These are phyloP conservation scores for Brachypterus glaber DNA, from an alignment of 2,888 invertebrate species.

Conservation along the genomic window DNA sequence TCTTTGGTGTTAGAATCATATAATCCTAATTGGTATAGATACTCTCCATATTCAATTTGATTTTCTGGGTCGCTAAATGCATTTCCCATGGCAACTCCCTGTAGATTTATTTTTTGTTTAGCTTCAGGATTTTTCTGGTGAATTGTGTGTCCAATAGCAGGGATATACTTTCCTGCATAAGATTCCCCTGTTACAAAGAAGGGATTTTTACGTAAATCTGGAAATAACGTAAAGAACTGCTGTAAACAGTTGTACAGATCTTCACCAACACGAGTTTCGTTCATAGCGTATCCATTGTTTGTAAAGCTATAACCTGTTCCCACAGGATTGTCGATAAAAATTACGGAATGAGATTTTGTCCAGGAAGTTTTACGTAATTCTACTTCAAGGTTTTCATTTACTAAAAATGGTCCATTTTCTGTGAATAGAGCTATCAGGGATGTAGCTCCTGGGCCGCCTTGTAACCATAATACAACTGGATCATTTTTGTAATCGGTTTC, in stretches of 20 bases:
- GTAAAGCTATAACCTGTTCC: slow-evolving; percentile 88
- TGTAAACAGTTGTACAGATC: slow-evolving; percentile 63
- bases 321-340: slow-evolving; percentile 86
- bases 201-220: slow-evolving; percentile 56
- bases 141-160: slow-evolving; percentile 64
- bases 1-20: slow-evolving; percentile 52
- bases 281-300: slow-evolving; percentile 62
- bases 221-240: slow-evolving; percentile 76
- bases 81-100: slow-evolving; percentile 57
- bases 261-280: slow-evolving; percentile 67
- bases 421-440: slow-evolving; percentile 67
- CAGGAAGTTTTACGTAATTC: slow-evolving; percentile 61
- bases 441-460: slow-evolving; percentile 71
- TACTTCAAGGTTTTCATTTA: slow-evolving; percentile 36
- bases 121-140: slow-evolving; percentile 50
- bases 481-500: slow-evolving; percentile 43
- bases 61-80: slow-evolving; percentile 44
- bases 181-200: slow-evolving; percentile 85
- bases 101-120: slow-evolving; percentile 39
- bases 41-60: slow-evolving; percentile 63
- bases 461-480: slow-evolving; percentile 69
- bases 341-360: slow-evolving; percentile 63
- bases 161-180: slow-evolving; percentile 71
- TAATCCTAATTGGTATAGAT: slow-evolving; percentile 63
- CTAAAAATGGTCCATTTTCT: slow-evolving; percentile 68